Conservation (phyloP, 1,140 invertebrate genomes). For the Lanistes nyassanus region DNA sequence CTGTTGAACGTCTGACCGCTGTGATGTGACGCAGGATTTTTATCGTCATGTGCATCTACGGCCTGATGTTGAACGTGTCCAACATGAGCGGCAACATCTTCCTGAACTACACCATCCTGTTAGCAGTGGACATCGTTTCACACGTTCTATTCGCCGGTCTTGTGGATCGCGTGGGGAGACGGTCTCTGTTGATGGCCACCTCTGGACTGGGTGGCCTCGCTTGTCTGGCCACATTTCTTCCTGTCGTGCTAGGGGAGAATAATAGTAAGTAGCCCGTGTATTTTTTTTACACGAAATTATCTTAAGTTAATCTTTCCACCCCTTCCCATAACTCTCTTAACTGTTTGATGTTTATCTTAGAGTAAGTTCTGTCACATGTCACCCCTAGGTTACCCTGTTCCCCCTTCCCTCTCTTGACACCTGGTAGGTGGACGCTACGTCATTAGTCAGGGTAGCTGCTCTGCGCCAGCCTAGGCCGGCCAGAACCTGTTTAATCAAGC, state of each 20-base stretch:
- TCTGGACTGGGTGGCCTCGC: constrained; percentile 44
- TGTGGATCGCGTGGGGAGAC: constrained; percentile 40
- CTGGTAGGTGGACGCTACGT: too few relatives aligned
- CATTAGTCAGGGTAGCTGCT: too few relatives aligned
- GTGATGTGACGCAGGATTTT: constrained; percentile 78
- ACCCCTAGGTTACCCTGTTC: too few relatives aligned
- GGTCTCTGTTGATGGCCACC: constrained; percentile 19
- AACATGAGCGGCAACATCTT: constrained; percentile 55
- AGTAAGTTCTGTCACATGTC: too few relatives aligned
- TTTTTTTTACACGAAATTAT: too few relatives aligned
- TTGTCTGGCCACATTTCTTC: constrained; percentile 37
- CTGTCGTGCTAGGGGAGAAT: constrained; percentile 22
- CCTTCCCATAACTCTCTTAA: too few relatives aligned
- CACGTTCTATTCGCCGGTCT: constrained; percentile 73
- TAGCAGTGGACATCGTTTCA: constrained; percentile 80
- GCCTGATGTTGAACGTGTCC: constrained; percentile 71
- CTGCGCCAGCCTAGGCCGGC: too few relatives aligned
- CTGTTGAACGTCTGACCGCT: too few relatives aligned
- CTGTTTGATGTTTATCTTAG: too few relatives aligned
- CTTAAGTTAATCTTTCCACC: too few relatives aligned
- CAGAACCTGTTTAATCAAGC: too few relatives aligned
- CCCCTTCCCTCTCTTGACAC: too few relatives aligned
- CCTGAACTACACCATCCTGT: constrained; percentile 58
- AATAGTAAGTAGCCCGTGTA: constrained; percentile 33
- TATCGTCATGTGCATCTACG: constrained; percentile 71